Base-by-base conservation (phyloP, 2,888 invertebrate genomes). In the Drosophila incognita region DNA sequence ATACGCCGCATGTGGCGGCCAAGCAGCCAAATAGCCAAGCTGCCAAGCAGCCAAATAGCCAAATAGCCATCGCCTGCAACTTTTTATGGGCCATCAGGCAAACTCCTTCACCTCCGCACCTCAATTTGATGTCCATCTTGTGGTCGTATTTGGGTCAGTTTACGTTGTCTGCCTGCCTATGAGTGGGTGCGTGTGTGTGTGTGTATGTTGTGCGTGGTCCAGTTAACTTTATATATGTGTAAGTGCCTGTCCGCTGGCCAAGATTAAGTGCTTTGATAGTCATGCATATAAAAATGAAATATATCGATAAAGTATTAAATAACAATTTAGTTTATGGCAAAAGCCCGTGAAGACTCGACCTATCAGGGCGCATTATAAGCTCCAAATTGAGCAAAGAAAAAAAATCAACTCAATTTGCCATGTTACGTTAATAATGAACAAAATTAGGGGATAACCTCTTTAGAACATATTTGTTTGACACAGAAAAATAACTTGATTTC, bases 241-340 rank as follows among this genome's bases (percentile, higher is more conserved):
- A 77, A 81, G 85, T 87, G 88, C 66, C 77, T 81, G 88, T 83
- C 79, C 75, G 81, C 74, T 68, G 69, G 74, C 62, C 82, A 84
- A 86, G 89, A 87, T 87, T 87, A 88, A 88, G 87, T 86, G 87
- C 81, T 81, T 76, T 73, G 87, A 87, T 88, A 88, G 87, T 84
- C 89, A 75, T 86, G 84, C 87, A 88, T 87, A 87, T 87, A 84
- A 87, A 87, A 88, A 89, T 87, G 87, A 87, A 88, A 87, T 86
- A 86, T 81, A 89, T 88, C 87, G 87, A 88, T 87, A 82, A 87
- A 88, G 84, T 87, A 87, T 87, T 88, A 87, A 86, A 86, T 86
- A 87, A 87, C 89, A 88, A 84, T 87, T 87, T 86, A 82, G 82
- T 88, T 88, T 83, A 87, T 79, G 87, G 75, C 89, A 74, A 65